These are phyloP conservation scores for Aphidius ervi DNA, from an alignment of 1,140 invertebrate genomes.

Conservation along the genomic window DNA sequence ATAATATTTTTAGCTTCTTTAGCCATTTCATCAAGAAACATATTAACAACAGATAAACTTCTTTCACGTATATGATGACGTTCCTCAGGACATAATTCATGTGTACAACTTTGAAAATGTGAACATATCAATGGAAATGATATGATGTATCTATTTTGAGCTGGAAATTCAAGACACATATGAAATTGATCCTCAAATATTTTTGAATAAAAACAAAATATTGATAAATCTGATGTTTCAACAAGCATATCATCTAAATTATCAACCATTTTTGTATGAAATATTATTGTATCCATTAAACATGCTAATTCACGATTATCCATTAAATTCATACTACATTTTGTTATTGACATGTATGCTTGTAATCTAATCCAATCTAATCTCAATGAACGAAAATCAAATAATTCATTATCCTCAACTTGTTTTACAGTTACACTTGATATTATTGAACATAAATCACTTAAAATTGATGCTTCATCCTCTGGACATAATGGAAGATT, in stretches of 20 bases:
- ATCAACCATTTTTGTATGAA: constrained; percentile 98
- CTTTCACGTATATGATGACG: constrained; percentile 92
- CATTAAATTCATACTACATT: constrained; percentile 76
- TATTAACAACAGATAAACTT: constrained; percentile 94
- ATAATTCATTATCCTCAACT: constrained; percentile 94
- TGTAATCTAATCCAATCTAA: constrained; percentile 97
- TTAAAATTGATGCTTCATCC: constrained; percentile 92
- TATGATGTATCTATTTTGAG: constrained; percentile 95
- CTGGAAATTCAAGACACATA: constrained; percentile 97
- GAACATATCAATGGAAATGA: constrained; percentile 96
- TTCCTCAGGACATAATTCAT: constrained; percentile 98
- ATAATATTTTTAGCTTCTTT: constrained; percentile 99
- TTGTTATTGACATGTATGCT: constrained; percentile 85
- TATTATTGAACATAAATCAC: constrained; percentile 88
- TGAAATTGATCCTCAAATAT: constrained; percentile 98
- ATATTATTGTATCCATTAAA: constrained; percentile 92
- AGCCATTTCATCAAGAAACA: constrained; percentile 97
- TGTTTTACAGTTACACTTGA: constrained; percentile 87
- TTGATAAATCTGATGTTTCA: constrained; percentile 94
- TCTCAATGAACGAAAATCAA: constrained; percentile 92
- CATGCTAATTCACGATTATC: constrained; percentile 84
- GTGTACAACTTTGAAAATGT: constrained; percentile 96
- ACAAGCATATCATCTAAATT: constrained; percentile 95
- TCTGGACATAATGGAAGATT: constrained; percentile 81
- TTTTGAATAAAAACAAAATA: constrained; percentile 96